Evolutionary conservation across 2,113 vertebrate genomes (phyloP), one percentile per base, ranked within the genome.

Genomic region (Prionailurus bengalensis): DNA sequence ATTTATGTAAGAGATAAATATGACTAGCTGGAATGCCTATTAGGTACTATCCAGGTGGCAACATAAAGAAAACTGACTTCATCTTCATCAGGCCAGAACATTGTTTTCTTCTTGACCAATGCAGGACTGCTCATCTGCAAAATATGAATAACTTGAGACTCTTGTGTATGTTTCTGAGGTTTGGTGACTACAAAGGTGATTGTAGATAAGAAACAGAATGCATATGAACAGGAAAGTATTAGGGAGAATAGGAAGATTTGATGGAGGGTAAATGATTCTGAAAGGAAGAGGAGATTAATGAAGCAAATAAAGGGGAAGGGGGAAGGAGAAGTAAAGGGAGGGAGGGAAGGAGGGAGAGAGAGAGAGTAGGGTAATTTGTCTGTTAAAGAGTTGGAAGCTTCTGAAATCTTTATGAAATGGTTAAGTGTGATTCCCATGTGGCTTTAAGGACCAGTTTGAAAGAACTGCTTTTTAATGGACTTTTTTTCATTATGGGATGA

Each of bases 1-100:
- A 90, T 90, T 96, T 94, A 84, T 21, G 65, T 83, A 97, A 81
- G 36, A 53, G 51, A 82, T 81, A 93, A 65, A 53, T 89, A 65
- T 80, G 48, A 90, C 21, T 74, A 11, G n/a, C 29, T 96, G 14
- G n/a, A 84, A 55, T 90, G 6, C 5, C 39, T 71, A 14, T 85
- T 55, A 95, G 33, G 7, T 82, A 66, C 53, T 42, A 89, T 9
- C 21, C 45, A 91, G 39, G 55, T 91, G 53, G 31, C 39, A 97
- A 51, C 33, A 81, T 82, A 68, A 84, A 93, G 63, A 94, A 94
- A 70, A 86, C 12, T 70, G 5, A 58, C 45, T 93, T 95, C 13
- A 39, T 87, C 68, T 79, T 94, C 42, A 78, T 78, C 83, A 78
- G 10, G 74, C 14, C 55, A 96, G 39, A 65, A 55, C 16, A 53